Base-by-base conservation (phyloP, 2,113 vertebrate species). In the Cyanoramphus novaezelandiae region DNA sequence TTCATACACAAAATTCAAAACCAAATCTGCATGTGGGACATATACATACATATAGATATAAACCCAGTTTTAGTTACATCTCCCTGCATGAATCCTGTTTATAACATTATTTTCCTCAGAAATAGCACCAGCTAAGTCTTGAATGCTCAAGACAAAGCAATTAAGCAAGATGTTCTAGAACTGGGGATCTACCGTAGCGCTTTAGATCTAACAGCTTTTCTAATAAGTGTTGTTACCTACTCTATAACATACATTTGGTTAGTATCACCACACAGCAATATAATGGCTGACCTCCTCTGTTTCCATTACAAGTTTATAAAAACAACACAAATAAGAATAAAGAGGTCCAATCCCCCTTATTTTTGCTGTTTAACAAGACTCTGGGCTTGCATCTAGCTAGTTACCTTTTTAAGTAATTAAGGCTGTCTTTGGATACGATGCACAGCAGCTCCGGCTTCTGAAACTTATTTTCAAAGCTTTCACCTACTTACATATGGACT, bases 201-300 rank as follows among this genome's bases (percentile, higher is more conserved):
- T 91, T 88, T 57, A 86, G 52, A 68, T 68, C n/a, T 72, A 86
- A 88, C 79, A 49, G 75, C 65, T 96, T 96, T 69, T 90, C 82
- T 82, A 90, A 49, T 94, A 97, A 76, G 33, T 77, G 55, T 72
- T 92, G 52, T 65, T 69, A 24, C 59, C 62, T 53, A 18, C 53
- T 37, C 37, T 37, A 37, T 37, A 7, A 37, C 37, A 37, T 37
- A 37, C 37, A 37, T 37, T 37, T 64, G 10, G 25, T 57, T 82
- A 60, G 29, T 76, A 55, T 78, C 77, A 86, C 79, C 29, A 60
- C n/a, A 35, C 12, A 69, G 55, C 70, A 79, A 55, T 79, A 76
- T 27, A 90, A 49, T 0, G 17, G 31, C 49, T 85, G 63, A 80
- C 20, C 47, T 65, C 14, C 47, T 79, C 47, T 60, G 81, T 53